Evolutionary conservation across 2,113 vertebrate species (phyloP).

Genomic region (Epinephelus fuscoguttatus): DNA sequence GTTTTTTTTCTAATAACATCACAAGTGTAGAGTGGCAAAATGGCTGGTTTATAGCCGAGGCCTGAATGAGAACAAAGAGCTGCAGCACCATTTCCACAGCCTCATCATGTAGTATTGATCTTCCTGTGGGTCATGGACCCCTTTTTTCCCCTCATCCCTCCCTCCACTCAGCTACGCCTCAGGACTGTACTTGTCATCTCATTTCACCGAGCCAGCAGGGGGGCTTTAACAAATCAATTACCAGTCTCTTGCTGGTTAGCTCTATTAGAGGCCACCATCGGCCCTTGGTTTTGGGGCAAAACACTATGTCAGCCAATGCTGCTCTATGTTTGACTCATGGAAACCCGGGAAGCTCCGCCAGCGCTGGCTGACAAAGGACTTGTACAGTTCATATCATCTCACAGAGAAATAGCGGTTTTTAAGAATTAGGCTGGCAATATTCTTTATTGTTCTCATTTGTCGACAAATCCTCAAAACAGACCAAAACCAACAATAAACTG

Average conservation of each 20-base stretch:
- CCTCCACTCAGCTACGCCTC: conserved; percentile 1
- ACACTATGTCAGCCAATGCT: background rate
- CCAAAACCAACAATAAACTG: background rate
- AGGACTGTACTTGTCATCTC: conserved; percentile 56
- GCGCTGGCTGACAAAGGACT: background rate
- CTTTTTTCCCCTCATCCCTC: background rate
- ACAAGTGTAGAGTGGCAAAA: conserved; percentile 19
- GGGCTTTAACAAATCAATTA: conserved; percentile 70
- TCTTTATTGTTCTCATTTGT: background rate
- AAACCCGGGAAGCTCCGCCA: background rate
- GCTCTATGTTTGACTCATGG: background rate
- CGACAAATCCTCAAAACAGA: background rate
- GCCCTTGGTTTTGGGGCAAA: background rate
- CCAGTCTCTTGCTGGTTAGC: conserved; percentile 37
- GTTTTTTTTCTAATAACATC: conserved; percentile 47
- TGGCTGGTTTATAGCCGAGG: conserved; percentile 27
- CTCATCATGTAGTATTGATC: conserved; percentile 62
- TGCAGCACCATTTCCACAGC: conserved; percentile 44
- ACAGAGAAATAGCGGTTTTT: background rate
- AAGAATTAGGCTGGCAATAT: background rate
- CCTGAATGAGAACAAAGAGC: conserved; percentile 53
- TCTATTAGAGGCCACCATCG: background rate
- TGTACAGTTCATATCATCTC: background rate
- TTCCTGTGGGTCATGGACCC: conserved; percentile 28
- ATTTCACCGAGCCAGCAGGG: conserved; percentile 49